phyloP scores from a whole-genome alignment of 2,113 vertebrate species.

The Sminthopsis crassicaudata region DNA sequence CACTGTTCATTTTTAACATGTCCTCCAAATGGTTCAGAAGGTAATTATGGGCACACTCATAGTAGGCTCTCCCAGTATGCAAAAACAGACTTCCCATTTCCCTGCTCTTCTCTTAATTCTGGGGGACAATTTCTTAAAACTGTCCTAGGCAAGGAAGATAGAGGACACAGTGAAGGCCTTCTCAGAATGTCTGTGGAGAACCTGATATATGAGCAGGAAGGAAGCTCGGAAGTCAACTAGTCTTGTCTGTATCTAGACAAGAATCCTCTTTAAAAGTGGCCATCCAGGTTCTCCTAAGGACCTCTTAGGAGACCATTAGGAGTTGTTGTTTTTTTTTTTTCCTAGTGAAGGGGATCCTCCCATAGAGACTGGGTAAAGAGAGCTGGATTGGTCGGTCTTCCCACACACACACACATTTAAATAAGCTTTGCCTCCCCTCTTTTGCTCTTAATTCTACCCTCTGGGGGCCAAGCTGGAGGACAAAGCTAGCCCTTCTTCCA shows the following conservation, averaged over 20 bases:
- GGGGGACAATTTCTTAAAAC: slow-evolving; percentile 37
- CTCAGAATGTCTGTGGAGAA: background rate
- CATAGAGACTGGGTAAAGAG: background rate
- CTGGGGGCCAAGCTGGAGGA: background rate
- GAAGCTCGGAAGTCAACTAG: background rate
- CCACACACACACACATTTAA: background rate
- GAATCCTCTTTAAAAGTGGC: background rate
- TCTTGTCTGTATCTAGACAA: background rate
- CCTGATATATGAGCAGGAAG: background rate
- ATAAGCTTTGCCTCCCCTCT: background rate
- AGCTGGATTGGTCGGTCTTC: background rate
- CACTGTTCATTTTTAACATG: slow-evolving; percentile 11
- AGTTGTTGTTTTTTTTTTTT: too few species aligned
- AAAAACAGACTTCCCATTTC: slow-evolving; percentile 27
- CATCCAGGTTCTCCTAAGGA: background rate
- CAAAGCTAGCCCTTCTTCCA: background rate
- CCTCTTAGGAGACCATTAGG: background rate
- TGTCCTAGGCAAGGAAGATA: background rate
- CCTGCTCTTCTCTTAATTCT: slow-evolving; percentile 59
- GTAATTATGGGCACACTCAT: slow-evolving; percentile 50
- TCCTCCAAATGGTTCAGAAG: slow-evolving; percentile 16
- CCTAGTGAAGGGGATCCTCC: background rate
- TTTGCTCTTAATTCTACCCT: background rate
- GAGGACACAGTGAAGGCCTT: background rate
- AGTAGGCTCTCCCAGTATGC: slow-evolving; percentile 12